These are phyloP conservation scores for Chiridota heheva DNA, from an alignment of 35 echinoderm and acorn worm species.

Conservation along the genomic window DNA sequence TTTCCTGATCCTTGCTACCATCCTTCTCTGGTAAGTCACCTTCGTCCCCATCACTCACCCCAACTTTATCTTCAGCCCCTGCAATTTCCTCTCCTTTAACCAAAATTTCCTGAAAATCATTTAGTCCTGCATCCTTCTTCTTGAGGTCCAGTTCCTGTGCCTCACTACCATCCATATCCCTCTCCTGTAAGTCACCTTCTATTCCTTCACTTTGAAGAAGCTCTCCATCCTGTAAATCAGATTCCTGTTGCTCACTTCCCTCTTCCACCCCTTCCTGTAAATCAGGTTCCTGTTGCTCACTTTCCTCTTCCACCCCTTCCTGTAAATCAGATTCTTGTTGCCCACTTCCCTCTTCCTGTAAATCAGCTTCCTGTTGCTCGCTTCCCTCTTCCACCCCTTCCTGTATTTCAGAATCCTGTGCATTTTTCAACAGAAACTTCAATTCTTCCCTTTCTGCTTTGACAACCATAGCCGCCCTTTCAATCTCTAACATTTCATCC, in stretches of 20 bases:
- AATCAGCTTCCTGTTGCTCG: neutral
- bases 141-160: too few species aligned
- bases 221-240: slow-evolving; percentile 27
- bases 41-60: too few species aligned
- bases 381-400: neutral
- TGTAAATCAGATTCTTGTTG: neutral
- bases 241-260: slow-evolving; percentile 13
- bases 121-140: neutral
- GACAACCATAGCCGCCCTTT: too few species aligned
- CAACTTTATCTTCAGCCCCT: too few species aligned
- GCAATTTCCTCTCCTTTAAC: slow-evolving; percentile 3
- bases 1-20: too few species aligned
- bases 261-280: neutral
- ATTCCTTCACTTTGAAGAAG: slow-evolving; percentile 28
- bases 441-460: too few species aligned
- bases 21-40: too few species aligned
- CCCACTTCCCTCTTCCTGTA: neutral
- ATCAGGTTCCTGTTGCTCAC: neutral
- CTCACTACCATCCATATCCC: neutral
- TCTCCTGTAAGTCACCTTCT: slow-evolving; percentile 8
- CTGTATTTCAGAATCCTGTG: neutral
- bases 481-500: neutral
- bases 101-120: neutral
- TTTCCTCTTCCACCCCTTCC: neutral
- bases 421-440: too few species aligned